phyloP scores from a whole-genome alignment of 2,113 vertebrate genomes.

The Chaenogobius annularis region DNA sequence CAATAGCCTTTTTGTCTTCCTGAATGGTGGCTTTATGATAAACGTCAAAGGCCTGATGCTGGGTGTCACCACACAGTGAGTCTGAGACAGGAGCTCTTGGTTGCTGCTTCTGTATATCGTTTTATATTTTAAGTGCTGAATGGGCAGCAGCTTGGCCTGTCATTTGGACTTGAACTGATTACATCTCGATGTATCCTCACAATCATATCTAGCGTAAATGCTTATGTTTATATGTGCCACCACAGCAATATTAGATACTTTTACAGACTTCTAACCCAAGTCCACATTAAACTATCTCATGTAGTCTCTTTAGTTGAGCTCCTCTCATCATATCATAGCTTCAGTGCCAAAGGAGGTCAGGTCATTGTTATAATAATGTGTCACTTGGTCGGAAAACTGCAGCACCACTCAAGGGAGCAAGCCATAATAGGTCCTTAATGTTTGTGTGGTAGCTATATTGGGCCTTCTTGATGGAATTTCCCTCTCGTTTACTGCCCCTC shows the following conservation, averaged over 20 bases:
- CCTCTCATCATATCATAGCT: not conserved
- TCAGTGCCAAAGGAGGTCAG: conserved; percentile 31
- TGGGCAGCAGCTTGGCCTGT: fast-evolving
- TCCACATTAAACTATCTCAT: too few relatives aligned
- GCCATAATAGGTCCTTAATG: conserved; percentile 31
- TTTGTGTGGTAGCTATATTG: conserved; percentile 41
- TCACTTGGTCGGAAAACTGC: conserved; percentile 23
- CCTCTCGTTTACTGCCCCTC: conserved; percentile 29
- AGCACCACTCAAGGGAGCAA: conserved; percentile 6
- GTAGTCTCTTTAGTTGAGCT: conserved; percentile 12
- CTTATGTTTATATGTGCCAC: not conserved
- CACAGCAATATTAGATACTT: not conserved
- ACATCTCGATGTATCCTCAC: not conserved
- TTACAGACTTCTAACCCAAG: not conserved
- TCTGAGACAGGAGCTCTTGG: conserved; percentile 11
- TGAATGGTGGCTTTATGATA: conserved; percentile 59
- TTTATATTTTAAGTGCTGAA: not conserved
- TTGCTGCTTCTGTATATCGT: not conserved
- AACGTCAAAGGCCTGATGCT: conserved; percentile 35
- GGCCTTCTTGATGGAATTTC: conserved; percentile 52
- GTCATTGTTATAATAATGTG: conserved; percentile 15
- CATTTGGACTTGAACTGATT: not conserved
- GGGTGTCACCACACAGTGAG: conserved; percentile 46
- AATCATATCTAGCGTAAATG: not conserved
- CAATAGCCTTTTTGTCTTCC: conserved; percentile 53